Conservation (phyloP, 1,140 invertebrate species). For the Drosophila parabipectinata region DNA sequence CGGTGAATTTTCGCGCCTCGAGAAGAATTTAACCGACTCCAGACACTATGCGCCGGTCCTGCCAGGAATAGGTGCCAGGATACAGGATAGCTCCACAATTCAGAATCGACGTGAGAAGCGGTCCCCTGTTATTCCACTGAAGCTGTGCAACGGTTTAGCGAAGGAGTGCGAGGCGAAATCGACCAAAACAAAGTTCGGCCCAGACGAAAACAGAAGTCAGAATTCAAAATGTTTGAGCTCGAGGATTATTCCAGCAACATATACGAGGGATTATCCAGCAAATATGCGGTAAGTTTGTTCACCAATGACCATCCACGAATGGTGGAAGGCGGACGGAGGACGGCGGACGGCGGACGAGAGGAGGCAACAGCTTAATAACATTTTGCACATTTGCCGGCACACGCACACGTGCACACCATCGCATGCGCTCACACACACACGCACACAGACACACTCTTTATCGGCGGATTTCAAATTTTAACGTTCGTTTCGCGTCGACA, state of each 20-base stretch:
- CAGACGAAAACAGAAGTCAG: constrained; percentile 20
- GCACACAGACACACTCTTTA: constrained; percentile 30
- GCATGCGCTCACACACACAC: constrained; percentile 6
- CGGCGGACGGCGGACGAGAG: background rate
- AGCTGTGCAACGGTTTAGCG: background rate
- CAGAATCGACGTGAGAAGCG: background rate
- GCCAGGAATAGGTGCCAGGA: background rate
- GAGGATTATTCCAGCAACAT: constrained; percentile 81
- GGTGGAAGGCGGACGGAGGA: background rate
- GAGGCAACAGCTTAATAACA: constrained; percentile 46
- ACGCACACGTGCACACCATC: constrained; percentile 18
- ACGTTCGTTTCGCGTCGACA: constrained; percentile 67
- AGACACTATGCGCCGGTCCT: background rate
- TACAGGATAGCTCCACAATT: background rate
- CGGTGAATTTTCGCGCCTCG: background rate
- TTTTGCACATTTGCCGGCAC: constrained; percentile 58
- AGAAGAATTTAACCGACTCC: background rate
- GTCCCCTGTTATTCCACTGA: background rate
- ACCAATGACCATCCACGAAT: background rate
- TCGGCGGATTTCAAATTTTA: constrained; percentile 64
- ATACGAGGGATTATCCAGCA: constrained; percentile 81
- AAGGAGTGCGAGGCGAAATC: constrained; percentile 19
- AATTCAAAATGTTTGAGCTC: constrained; percentile 76
- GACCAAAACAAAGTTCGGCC: constrained; percentile 72
- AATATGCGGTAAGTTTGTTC: constrained; percentile 76